These are phyloP conservation scores for Petrocephalus sullivani DNA, from an alignment of 2,797 vertebrate genomes.

Conservation along the genomic window DNA sequence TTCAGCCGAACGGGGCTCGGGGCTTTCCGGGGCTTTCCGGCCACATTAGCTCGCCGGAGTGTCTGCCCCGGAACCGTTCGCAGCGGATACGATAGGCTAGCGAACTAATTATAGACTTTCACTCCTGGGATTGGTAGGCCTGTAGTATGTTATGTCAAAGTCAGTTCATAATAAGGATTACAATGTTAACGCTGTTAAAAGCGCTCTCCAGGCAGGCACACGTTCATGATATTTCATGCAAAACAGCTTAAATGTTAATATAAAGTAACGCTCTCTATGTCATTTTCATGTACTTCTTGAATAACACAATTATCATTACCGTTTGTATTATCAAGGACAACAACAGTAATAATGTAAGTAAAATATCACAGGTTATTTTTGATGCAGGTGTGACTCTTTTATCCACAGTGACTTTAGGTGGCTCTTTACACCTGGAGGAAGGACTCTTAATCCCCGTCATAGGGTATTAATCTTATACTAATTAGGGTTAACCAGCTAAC, in stretches of 20 bases:
- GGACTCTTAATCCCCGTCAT: background rate
- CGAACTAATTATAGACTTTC: no score
- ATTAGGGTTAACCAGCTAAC: background rate
- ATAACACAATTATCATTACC: background rate
- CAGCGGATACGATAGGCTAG: no score
- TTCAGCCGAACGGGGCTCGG: no score
- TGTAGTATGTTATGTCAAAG: no score
- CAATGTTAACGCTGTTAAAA: no score
- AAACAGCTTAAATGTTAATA: background rate
- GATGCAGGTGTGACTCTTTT: background rate
- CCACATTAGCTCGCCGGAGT: no score
- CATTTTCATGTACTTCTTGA: background rate
- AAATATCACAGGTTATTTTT: background rate
- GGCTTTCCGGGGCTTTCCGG: no score
- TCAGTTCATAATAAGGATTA: no score
- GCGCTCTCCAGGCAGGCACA: background rate
- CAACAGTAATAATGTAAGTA: background rate
- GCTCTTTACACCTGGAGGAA: background rate
- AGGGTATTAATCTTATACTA: background rate
- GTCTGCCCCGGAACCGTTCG: no score
- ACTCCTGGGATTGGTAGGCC: no score
- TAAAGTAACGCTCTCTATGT: background rate
- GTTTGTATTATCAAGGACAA: background rate
- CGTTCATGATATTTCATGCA: background rate
- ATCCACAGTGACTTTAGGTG: background rate